phyloP scores from a whole-genome alignment of 2,888 invertebrate genomes.

The Drosophila koepferae region DNA sequence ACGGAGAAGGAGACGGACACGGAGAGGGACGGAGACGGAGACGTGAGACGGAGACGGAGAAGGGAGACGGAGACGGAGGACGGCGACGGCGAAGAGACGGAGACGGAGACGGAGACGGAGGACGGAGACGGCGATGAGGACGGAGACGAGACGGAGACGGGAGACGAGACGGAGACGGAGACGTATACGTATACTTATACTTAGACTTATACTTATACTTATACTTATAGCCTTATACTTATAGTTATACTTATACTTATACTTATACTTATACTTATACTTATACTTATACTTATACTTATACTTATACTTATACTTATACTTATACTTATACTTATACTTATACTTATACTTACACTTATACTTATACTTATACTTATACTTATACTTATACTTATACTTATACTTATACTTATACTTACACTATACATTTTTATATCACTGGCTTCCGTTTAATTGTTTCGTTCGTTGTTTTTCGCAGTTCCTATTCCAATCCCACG shows the following conservation, averaged over 20 bases:
- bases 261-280: constrained; percentile 14
- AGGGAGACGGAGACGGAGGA: too few species aligned
- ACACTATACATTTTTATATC: constrained; percentile 52
- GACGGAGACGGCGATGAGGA: too few species aligned
- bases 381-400: constrained; percentile 15
- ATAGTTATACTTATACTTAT: constrained; percentile 13
- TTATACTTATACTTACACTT: constrained; percentile 13
- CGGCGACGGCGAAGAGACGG: too few species aligned
- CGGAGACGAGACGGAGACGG: too few species aligned
- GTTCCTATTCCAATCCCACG: neutral
- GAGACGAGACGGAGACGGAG: too few species aligned
- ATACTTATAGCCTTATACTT: constrained; percentile 3
- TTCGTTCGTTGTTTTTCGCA: constrained; percentile 25
- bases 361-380: constrained; percentile 18
- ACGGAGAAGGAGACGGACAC: too few species aligned
- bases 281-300: constrained; percentile 12
- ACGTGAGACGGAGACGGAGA: too few species aligned
- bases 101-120: too few species aligned
- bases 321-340: constrained; percentile 12
- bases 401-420: constrained; percentile 14
- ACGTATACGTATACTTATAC: constrained; percentile 7
- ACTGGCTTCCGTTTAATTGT: constrained; percentile 71
- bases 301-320: constrained; percentile 12
- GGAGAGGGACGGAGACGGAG: too few species aligned
- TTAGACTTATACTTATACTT: constrained; percentile 7